Evolutionary conservation across 1,140 invertebrate genomes (phyloP), one percentile per base, ranked within the genome.

Genomic region (Pentalonia nigronervosa): DNA sequence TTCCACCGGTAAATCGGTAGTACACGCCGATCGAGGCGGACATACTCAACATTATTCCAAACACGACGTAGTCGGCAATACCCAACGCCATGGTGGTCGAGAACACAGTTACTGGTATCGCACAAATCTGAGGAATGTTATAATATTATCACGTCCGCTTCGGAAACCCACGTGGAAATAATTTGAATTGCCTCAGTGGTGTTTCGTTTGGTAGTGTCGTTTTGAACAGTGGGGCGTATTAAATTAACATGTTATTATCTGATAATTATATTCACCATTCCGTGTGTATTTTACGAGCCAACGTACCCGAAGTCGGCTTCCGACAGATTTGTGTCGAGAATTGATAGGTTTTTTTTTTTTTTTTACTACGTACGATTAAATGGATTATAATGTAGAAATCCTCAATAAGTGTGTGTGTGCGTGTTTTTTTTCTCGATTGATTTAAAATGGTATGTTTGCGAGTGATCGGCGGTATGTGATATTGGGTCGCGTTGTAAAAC

Each of bases 1-100:
- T 97, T 0, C 97, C 97, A 53, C 98, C 98, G 53, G 97, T 98
- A 94, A 98, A 97, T 93, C 98, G 96, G 94, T 97, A 98, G 94
- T 97, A 98, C 56, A 98, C 94, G 6, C 98, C 98, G 94, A 98
- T 98, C 3, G 95, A 95, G 6, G 97, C 95, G 7, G 97, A 98
- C 90, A 97, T 96, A 4, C 95, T 81, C 21, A 98, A 94, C 94
- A 97, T 97, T 8, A 96, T 76, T 6, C 94, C 96, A 94, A 97
- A 96, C 21, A 98, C 96, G 1, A 96, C 94, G 94, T 97, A 98
- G 94, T 98, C 97, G 23, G 76, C 20, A 7, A 91, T 20, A 23
- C 76, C 92, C 30, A 94, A 88, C 25, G 93, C 50, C 93, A 94
- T 94, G 7, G 41, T 6, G 21, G n/a, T 14, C 1, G 41, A 36